phyloP scores from a whole-genome alignment of 2,888 invertebrate genomes.

The Bibio marci region DNA sequence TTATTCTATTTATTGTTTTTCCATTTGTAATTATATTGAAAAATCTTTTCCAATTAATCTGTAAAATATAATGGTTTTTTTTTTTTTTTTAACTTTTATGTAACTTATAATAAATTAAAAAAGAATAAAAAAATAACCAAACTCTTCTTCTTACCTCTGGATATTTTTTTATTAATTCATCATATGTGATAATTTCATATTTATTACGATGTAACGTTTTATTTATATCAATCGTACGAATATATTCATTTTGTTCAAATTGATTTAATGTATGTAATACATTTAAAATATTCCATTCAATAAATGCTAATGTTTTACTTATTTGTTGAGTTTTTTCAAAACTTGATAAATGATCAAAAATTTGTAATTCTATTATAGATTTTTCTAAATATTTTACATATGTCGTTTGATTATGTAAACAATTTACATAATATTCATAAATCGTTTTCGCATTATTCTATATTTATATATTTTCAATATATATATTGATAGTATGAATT shows the following conservation, averaged over 20 bases:
- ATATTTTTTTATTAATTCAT: background rate
- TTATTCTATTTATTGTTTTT: background rate
- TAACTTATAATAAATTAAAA: no score
- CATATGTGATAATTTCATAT: background rate
- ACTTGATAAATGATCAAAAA: background rate
- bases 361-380: background rate
- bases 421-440: background rate
- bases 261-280: background rate
- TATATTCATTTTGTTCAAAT: background rate
- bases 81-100: no score
- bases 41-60: background rate
- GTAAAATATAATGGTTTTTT: no score
- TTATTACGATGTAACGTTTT: no score
- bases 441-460: background rate
- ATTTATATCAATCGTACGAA: no score
- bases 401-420: background rate
- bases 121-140: background rate
- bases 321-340: background rate
- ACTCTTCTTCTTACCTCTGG: background rate
- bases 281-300: background rate
- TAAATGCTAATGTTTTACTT: background rate
- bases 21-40: background rate
- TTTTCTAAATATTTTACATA: background rate
- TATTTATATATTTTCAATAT: no score
- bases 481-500: no score